Evolutionary conservation across 2,113 vertebrate species (phyloP), one percentile per base, ranked within the genome.

Genomic region (Pomatorhinus ruficollis): DNA sequence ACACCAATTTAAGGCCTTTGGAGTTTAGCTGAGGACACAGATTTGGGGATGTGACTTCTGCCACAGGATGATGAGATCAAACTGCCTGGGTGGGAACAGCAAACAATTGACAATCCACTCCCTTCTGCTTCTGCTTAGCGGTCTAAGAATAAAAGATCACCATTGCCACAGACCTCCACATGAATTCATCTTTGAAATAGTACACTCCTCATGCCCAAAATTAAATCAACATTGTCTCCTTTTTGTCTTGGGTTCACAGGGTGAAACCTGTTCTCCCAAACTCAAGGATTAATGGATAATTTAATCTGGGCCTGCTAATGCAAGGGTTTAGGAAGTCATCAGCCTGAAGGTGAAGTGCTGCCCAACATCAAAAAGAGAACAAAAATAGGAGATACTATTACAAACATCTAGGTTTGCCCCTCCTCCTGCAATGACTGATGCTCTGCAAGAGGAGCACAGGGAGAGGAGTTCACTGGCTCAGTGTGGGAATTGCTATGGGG

Each of bases 221-320:
- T 95, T 88, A 92, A 94, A 93, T 77, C 90, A 94, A 75, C 52
- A 70, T 71, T 81, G 83, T 75, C 85, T 93, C 72, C 71, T 86
- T 81, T 86, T 56, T 66, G 79, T 78, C 92, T 75, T 52, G 56
- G 49, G 47, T 79, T 94, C 74, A 79, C n/a, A 79, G 87, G 40
- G 30, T 66, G 82, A 93, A 90, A 66, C 31, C 13, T 25, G 8
- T 37, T 86, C 64, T 81, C 68, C 52, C 68, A 77, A 66, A 7
- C 9, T 77, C 40, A 68, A 83, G 71, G 65, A 88, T 53, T 77
- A 90, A 89, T 11, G 49, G 47, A 35, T 45, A 86, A 78, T 89
- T 95, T 92, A 70, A 86, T 70, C 64, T 56, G 47, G 9, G 25
- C 17, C 50, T 74, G 59, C 28, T 90, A 70, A 95, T 25, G 70